Percentiles rank a stretch among this genome's conserved stretches.
Evolutionary conservation across 2,888 invertebrate species (phyloP).

Genomic region (Phyllotreta cruciferae): DNA sequence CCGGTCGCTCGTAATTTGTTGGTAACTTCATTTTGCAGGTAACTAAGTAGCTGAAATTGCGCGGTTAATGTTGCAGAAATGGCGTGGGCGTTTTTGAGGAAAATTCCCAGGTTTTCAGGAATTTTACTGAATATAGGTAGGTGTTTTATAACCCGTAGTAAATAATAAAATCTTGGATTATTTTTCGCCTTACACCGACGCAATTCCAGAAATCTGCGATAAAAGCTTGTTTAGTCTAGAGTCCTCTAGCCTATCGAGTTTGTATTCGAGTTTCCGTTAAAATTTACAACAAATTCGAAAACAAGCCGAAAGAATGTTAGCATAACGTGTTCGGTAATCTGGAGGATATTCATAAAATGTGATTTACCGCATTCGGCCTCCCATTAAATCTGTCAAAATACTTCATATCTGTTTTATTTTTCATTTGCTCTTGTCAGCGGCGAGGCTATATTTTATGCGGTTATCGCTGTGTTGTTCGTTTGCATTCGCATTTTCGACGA

Average conservation of each 20-base stretch:
- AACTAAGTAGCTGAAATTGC: no score
- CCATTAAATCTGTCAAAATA: conserved; percentile 26
- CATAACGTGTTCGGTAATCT: conserved; percentile 22
- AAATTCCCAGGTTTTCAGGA: no score
- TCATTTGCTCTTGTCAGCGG: conserved; percentile 22
- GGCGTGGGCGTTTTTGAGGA: no score
- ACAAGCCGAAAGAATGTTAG: conserved; percentile 17
- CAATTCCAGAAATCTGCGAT: conserved; percentile 19
- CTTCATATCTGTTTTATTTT: conserved; percentile 26
- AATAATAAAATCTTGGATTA: no score
- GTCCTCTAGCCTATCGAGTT: background rate
- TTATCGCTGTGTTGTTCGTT: conserved; percentile 22
- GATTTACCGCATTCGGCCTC: conserved; percentile 19
- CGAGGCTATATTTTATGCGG: conserved; percentile 18
- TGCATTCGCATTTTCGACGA: conserved; percentile 5
- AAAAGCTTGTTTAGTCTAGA: conserved; percentile 27
- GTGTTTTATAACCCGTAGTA: no score
- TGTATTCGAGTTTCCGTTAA: conserved; percentile 9
- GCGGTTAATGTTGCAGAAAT: no score
- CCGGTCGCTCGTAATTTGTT: no score
- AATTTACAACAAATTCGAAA: conserved; percentile 20
- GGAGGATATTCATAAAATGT: conserved; percentile 28
- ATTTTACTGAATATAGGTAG: no score
- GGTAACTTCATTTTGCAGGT: no score
- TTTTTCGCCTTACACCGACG: conserved; percentile 1